These are phyloP conservation scores for Holotrichia oblita DNA, from an alignment of 1,140 invertebrate genomes.

Conservation along the genomic window DNA sequence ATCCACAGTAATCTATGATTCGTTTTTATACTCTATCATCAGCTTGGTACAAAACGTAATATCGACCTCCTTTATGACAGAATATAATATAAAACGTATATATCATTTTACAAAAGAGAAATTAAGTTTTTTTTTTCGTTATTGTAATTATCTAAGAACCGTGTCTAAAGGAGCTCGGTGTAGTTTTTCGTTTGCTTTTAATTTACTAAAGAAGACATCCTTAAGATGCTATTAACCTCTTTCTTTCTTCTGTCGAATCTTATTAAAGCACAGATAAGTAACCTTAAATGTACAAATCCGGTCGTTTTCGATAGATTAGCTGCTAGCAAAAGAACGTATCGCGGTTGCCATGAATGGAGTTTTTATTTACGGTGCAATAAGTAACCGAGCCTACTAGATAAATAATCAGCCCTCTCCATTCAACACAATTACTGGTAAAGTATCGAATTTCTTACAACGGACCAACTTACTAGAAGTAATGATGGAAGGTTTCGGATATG, in stretches of 20 bases:
- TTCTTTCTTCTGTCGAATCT: slow-evolving; percentile 15
- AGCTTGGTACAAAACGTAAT: neutral
- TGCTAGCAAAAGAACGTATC: slow-evolving; percentile 8
- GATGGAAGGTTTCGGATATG: too few relatives aligned
- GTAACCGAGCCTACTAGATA: slow-evolving; percentile 37
- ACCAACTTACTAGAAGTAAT: neutral
- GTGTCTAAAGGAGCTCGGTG: too few relatives aligned
- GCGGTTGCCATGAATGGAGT: slow-evolving; percentile 23
- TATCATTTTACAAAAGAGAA: neutral
- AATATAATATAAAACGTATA: too few relatives aligned
- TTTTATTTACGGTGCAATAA: slow-evolving; percentile 38
- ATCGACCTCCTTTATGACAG: neutral
- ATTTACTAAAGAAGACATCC: neutral
- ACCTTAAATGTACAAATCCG: slow-evolving; percentile 24
- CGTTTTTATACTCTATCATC: neutral
- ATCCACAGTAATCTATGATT: neutral
- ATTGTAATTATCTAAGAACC: slow-evolving; percentile 2
- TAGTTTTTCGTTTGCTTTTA: neutral
- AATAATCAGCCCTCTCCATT: slow-evolving; percentile 40
- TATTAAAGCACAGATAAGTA: neutral
- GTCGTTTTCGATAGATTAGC: slow-evolving; percentile 16
- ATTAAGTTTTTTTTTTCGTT: neutral
- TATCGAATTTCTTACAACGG: slow-evolving; percentile 33
- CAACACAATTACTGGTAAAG: slow-evolving; percentile 35
- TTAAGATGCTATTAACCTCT: slow-evolving; percentile 33